Base-by-base conservation (phyloP, 2,797 vertebrate species). In the Melanotaenia pygmaea region DNA sequence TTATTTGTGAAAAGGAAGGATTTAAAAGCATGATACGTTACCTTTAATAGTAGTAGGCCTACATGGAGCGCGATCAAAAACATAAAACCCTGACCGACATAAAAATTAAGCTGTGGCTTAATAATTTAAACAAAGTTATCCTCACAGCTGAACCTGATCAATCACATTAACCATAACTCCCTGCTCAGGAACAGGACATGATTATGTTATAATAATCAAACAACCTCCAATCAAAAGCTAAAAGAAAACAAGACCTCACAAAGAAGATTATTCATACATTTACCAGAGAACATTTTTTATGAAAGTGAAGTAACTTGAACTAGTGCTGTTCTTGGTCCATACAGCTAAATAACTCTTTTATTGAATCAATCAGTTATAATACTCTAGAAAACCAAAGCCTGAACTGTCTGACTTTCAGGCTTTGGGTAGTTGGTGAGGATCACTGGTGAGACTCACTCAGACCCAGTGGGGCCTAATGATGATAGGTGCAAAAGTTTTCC, bases 401-500 rank as follows among this genome's bases (percentile, higher is more conserved):
- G 83, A 72, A 82, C 62, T 71, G 64, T 87, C 80, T 83, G 74
- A 81, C 84, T 76, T 67, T 74, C 60, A 68, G 70, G 56, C 63
- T 65, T 40, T 38, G 72, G 81, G 59, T 76, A 72, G 79, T 57
- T 11, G 11, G 58, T 69, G 72, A 88, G 77, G 83, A 51, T 60
- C 69, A 66, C 64, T 66, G 51, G n/a, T n/a, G n/a, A n/a, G n/a
- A n/a, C n/a, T n/a, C n/a, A n/a, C 83, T 85, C 61, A 85, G 82
- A 77, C 66, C 61, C 67, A 63, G 26, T 40, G 59, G 63, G 57
- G 57, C 63, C 43, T 65, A 13, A 62, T 24, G 35, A 47, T 74
- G 68, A 79, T 72, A 84, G 73, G 72, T 79, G 80, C 67, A 79
- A 83, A 88, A 72, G 76, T 79, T 82, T 85, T 86, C 73, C 81